These are phyloP conservation scores for Tragelaphus strepsiceros DNA, from an alignment of 2,113 vertebrate genomes.

Conservation along the genomic window DNA sequence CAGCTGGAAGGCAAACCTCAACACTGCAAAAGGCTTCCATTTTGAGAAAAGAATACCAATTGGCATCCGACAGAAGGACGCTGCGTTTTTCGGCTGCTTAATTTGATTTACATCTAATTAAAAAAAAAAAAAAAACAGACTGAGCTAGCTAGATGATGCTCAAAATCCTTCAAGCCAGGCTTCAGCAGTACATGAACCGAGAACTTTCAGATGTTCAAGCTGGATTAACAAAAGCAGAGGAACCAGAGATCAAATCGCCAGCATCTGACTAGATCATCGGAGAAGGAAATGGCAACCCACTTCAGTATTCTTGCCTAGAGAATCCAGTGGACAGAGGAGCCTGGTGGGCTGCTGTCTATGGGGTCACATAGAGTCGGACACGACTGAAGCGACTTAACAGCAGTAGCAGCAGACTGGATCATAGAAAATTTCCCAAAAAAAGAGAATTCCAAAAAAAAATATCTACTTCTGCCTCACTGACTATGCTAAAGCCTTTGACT, in stretches of 20 bases:
- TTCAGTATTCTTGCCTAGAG: not conserved
- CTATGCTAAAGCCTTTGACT: not conserved
- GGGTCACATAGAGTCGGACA: not conserved
- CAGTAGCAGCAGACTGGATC: not conserved
- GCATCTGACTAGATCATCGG: not conserved
- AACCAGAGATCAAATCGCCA: not conserved
- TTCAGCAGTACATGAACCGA: not conserved
- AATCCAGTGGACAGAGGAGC: not conserved
- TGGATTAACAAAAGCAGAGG: not conserved
- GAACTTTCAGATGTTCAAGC: not conserved
- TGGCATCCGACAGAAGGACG: not conserved
- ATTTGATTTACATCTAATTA: not conserved
- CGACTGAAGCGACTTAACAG: not conserved
- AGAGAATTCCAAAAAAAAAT: not conserved
- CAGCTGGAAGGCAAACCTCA: no score
- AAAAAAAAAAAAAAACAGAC: not conserved
- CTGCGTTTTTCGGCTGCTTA: not conserved
- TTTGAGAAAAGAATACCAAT: not conserved
- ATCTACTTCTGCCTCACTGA: not conserved
- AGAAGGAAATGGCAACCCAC: not conserved
- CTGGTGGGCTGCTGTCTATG: not conserved
- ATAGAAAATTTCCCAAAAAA: not conserved
- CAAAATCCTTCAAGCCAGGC: not conserved
- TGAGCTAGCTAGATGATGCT: not conserved
- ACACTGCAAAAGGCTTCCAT: not conserved